These are phyloP conservation scores for Limnephilus lunatus DNA, from an alignment of 2,888 invertebrate genomes.

Conservation along the genomic window DNA sequence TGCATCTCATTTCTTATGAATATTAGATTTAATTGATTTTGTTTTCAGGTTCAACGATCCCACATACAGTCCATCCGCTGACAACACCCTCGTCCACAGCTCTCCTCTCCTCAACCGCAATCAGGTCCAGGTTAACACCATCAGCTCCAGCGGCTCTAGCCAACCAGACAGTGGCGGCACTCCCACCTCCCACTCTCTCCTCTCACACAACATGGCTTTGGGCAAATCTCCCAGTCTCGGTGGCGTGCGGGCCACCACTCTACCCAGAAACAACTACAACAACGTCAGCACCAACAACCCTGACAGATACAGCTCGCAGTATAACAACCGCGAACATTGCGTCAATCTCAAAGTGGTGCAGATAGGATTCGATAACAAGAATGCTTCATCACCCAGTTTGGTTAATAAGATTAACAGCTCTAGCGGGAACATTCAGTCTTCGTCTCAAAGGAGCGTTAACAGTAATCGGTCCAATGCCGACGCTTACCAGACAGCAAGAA, in stretches of 20 bases:
- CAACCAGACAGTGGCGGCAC: slow-evolving; percentile 70
- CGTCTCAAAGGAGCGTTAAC: slow-evolving; percentile 74
- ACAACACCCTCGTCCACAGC: slow-evolving; percentile 73
- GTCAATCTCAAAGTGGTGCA: slow-evolving; percentile 80
- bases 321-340: slow-evolving; percentile 77
- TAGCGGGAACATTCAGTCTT: slow-evolving; percentile 73
- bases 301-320: slow-evolving; percentile 75
- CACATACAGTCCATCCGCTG: slow-evolving; percentile 74
- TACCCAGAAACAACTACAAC: slow-evolving; percentile 82
- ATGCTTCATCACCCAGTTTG: slow-evolving; percentile 76
- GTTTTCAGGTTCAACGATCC: slow-evolving; percentile 81
- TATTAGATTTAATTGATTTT: slow-evolving; percentile 32
- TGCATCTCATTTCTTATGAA: not conserved
- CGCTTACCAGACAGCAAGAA: slow-evolving; percentile 73
- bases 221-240: slow-evolving; percentile 76
- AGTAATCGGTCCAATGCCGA: slow-evolving; percentile 73
- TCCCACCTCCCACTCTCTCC: slow-evolving; percentile 49
- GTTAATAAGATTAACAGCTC: slow-evolving; percentile 73
- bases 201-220: slow-evolving; percentile 70
- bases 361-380: slow-evolving; percentile 79
- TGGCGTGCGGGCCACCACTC: slow-evolving; percentile 81
- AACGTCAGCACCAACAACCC: slow-evolving; percentile 52
- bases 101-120: slow-evolving; percentile 78
- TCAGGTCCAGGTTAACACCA: slow-evolving; percentile 77
- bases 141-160: slow-evolving; percentile 73